Conservation (phyloP, 35 echinoderm and acorn worm genomes). For the Eucidaris tribuloides region DNA sequence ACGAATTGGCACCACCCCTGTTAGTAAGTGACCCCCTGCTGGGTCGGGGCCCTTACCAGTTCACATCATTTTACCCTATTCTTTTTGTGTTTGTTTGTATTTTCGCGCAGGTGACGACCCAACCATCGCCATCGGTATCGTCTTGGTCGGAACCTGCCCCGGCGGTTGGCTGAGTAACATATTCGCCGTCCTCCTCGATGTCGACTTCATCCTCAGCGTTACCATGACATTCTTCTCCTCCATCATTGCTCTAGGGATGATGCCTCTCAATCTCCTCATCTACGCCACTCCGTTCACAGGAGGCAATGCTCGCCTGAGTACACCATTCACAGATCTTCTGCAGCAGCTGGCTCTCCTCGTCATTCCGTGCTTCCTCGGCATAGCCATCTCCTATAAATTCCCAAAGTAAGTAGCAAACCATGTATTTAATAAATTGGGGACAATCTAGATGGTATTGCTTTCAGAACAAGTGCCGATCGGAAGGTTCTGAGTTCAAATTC, state of each 20-base stretch:
- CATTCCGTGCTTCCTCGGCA: constrained; percentile 60
- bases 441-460: too few relatives aligned
- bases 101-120: too few relatives aligned
- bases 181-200: constrained; percentile 77
- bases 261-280: constrained; percentile 95
- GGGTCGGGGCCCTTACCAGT: too few relatives aligned
- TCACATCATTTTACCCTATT: too few relatives aligned
- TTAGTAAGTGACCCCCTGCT: too few relatives aligned
- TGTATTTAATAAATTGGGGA: too few relatives aligned
- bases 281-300: constrained; percentile 64
- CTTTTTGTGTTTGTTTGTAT: too few relatives aligned
- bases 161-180: constrained; percentile 93
- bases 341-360: constrained; percentile 68
- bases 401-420: constrained; percentile 42
- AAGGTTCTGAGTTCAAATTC: too few relatives aligned
- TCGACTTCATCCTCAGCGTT: constrained; percentile 83
- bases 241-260: constrained; percentile 71
- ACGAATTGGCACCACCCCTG: too few relatives aligned
- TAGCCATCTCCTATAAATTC: constrained; percentile 66
- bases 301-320: constrained; percentile 34
- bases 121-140: constrained; percentile 55
- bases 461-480: too few relatives aligned
- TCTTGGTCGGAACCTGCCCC: constrained; percentile 76
- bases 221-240: constrained; percentile 94
- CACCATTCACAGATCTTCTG: constrained; percentile 67